phyloP scores from a whole-genome alignment of 1,140 invertebrate genomes.

The Drosophila navojoa region DNA sequence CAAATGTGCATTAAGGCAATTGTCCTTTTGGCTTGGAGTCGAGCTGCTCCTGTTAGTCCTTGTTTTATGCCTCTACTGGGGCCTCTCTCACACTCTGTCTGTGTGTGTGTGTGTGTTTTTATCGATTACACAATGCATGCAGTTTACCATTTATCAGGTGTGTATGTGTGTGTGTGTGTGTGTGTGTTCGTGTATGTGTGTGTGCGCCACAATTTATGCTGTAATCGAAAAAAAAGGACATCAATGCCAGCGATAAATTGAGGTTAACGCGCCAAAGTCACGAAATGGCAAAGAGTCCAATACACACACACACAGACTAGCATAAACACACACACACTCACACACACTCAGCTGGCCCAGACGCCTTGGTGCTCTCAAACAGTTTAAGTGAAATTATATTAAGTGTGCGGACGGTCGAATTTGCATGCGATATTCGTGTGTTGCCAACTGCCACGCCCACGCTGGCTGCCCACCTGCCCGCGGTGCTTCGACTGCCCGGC shows the following conservation, averaged over 20 bases:
- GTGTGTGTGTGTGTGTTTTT: constrained; percentile 36
- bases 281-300: constrained; percentile 61
- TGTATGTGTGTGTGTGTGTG: constrained; percentile 2
- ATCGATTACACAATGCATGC: constrained; percentile 81
- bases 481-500: not conserved
- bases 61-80: constrained; percentile 10
- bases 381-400: constrained; percentile 80
- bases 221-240: constrained; percentile 79
- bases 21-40: constrained; percentile 35
- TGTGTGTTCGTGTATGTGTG: constrained; percentile 6
- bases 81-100: constrained; percentile 16
- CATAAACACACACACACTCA: not conserved
- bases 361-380: not conserved
- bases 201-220: constrained; percentile 75
- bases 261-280: constrained; percentile 81
- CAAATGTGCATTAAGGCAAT: constrained; percentile 54
- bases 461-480: not conserved
- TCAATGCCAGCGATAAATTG: constrained; percentile 80
- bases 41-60: constrained; percentile 7
- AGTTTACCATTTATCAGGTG: constrained; percentile 74
- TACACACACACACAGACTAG: constrained; percentile 25
- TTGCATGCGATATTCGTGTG: constrained; percentile 73
- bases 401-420: constrained; percentile 76
- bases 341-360: not conserved
- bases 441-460: constrained; percentile 33